phyloP scores from a whole-genome alignment of 2,113 vertebrate genomes.

The Heterotis niloticus region DNA sequence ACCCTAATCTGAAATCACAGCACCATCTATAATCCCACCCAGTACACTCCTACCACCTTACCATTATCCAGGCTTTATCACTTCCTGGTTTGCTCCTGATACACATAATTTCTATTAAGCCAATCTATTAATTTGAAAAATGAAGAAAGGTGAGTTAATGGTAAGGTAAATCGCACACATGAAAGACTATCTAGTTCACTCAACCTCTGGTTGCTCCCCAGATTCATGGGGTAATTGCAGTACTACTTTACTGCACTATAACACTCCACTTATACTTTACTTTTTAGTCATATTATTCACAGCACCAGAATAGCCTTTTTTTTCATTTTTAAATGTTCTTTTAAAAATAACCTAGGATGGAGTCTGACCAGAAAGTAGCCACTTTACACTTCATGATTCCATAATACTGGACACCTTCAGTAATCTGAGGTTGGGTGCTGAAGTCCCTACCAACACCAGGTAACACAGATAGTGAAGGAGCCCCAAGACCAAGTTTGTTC shows the following conservation, averaged over 20 bases:
- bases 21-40: no score
- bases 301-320: not conserved
- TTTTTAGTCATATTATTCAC: not conserved
- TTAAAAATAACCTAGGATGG: not conserved
- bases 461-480: no score
- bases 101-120: no score
- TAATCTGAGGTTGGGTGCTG: not conserved
- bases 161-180: not conserved
- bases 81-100: no score
- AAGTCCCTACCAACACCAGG: not conserved
- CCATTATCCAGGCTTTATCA: no score
- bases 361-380: not conserved
- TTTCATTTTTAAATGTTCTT: slow-evolving; percentile 8
- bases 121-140: no score
- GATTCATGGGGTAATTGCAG: not conserved
- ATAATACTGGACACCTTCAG: not conserved
- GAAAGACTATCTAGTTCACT: not conserved
- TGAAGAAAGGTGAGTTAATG: slow-evolving; percentile 1
- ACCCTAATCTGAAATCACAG: not conserved
- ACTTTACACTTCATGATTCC: not conserved
- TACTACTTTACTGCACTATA: not conserved
- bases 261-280: not conserved
- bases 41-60: no score
- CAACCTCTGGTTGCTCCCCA: not conserved
- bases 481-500: no score